These are phyloP conservation scores for Centroberyx gerrardi DNA, from an alignment of 2,797 vertebrate species.

Conservation along the genomic window DNA sequence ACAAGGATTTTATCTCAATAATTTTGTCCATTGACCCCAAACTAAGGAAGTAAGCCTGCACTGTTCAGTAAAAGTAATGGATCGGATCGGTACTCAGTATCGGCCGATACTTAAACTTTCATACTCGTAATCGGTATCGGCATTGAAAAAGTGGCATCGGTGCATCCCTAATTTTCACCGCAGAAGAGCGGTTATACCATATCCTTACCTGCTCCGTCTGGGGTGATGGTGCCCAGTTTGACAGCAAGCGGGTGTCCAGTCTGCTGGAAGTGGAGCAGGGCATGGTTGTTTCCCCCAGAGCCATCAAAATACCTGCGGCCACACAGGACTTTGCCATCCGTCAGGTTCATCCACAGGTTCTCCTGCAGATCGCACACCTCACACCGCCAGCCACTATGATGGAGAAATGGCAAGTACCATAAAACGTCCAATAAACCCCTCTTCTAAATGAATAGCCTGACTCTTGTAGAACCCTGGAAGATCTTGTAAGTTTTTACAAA, in stretches of 20 bases:
- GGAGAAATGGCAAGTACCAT: background rate
- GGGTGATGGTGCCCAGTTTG: slow-evolving; percentile 98
- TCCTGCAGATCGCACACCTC: slow-evolving; percentile 97
- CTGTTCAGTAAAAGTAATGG: too few species aligned
- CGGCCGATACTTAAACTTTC: too few species aligned
- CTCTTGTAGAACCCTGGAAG: background rate
- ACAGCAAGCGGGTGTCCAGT: slow-evolving; percentile 95
- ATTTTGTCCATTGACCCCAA: too few species aligned
- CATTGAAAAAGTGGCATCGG: too few species aligned
- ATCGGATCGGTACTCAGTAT: too few species aligned
- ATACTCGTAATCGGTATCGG: too few species aligned
- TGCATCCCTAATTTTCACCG: too few species aligned
- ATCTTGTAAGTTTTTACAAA: too few species aligned
- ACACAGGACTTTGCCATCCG: slow-evolving; percentile 95
- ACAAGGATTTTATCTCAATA: too few species aligned
- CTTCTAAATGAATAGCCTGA: background rate
- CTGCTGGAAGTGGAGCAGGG: slow-evolving; percentile 94
- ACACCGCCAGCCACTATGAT: slow-evolving; percentile 94
- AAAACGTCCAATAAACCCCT: too few species aligned
- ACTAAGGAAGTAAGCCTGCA: too few species aligned
- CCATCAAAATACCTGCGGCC: slow-evolving; percentile 98
- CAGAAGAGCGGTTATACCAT: background rate
- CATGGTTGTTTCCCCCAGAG: slow-evolving; percentile 97
- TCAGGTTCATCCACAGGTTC: slow-evolving; percentile 99
- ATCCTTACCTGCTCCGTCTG: slow-evolving; percentile 93